Conservation (phyloP, 2,797 vertebrate genomes). For the Nyctalus aviator region DNA sequence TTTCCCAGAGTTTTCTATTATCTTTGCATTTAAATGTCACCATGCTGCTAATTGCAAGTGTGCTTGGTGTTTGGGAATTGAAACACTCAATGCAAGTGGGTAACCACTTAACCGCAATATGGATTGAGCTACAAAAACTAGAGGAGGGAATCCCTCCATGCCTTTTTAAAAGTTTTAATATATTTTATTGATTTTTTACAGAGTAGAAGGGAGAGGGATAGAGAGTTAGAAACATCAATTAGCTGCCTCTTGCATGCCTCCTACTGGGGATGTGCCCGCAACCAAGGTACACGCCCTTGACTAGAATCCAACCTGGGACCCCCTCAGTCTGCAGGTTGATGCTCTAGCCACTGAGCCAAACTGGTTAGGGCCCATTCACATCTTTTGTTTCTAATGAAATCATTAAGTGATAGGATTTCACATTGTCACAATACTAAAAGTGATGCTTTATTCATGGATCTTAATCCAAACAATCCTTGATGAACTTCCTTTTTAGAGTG, state of each 20-base stretch:
- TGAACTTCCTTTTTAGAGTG: conserved; percentile 8
- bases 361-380: not conserved
- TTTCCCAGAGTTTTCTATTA: not conserved
- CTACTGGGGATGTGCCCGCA: too few species aligned
- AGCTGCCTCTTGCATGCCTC: too few species aligned
- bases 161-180: not conserved
- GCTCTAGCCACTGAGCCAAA: too few species aligned
- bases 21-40: conserved; percentile 64
- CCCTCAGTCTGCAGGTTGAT: too few species aligned
- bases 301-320: too few species aligned
- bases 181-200: too few species aligned
- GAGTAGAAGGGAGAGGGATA: too few species aligned
- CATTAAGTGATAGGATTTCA: conserved; percentile 35
- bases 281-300: too few species aligned
- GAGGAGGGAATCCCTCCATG: not conserved
- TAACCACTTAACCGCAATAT: conserved; percentile 57
- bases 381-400: conserved; percentile 64
- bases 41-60: not conserved
- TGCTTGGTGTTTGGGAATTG: not conserved
- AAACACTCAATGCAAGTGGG: conserved; percentile 38
- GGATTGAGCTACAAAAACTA: conserved; percentile 46
- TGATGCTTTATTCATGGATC: conserved; percentile 23
- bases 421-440: not conserved
- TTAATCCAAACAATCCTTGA: not conserved
- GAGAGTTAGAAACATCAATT: too few species aligned